phyloP scores from a whole-genome alignment of 2,888 invertebrate genomes.

The Drosophila quinaria region DNA sequence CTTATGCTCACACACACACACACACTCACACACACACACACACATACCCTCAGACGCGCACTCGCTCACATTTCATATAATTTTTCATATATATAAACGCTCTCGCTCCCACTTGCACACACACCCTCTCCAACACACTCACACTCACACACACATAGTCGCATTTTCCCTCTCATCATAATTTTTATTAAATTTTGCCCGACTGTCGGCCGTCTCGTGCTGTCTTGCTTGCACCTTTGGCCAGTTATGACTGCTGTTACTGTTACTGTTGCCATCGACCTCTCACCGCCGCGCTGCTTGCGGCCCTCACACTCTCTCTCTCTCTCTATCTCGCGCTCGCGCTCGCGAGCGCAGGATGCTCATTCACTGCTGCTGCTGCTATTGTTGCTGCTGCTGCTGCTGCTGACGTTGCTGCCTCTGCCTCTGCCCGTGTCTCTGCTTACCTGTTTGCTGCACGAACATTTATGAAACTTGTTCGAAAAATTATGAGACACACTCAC shows the following conservation, averaged over 20 bases:
- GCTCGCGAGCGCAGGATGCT: constrained; percentile 48
- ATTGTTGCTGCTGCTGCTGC: constrained; percentile 7
- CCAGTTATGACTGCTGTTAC: constrained; percentile 54
- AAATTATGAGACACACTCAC: constrained; percentile 69
- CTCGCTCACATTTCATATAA: constrained; percentile 79
- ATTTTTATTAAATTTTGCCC: constrained; percentile 80
- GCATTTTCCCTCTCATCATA: constrained; percentile 75
- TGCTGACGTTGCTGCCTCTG: constrained; percentile 36
- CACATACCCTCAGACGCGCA: constrained; percentile 36
- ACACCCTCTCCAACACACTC: constrained; percentile 36
- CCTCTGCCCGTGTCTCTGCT: constrained; percentile 40
- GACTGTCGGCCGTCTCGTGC: constrained; percentile 36
- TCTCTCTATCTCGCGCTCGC: constrained; percentile 48
- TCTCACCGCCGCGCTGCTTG: constrained; percentile 42
- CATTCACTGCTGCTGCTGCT: constrained; percentile 41
- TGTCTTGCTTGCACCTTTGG: constrained; percentile 49
- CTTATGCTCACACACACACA: constrained; percentile 62
- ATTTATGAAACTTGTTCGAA: constrained; percentile 81
- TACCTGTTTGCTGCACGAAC: constrained; percentile 72
- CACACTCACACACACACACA: constrained; percentile 37
- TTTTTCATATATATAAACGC: constrained; percentile 72
- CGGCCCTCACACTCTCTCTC: constrained; percentile 26
- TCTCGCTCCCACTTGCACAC: constrained; percentile 66
- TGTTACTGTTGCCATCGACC: constrained; percentile 78
- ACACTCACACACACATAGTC: constrained; percentile 36